Percentiles rank a stretch among this genome's conserved stretches.
phyloP scores from a whole-genome alignment of 2,797 vertebrate genomes.

The Merluccius polli region DNA sequence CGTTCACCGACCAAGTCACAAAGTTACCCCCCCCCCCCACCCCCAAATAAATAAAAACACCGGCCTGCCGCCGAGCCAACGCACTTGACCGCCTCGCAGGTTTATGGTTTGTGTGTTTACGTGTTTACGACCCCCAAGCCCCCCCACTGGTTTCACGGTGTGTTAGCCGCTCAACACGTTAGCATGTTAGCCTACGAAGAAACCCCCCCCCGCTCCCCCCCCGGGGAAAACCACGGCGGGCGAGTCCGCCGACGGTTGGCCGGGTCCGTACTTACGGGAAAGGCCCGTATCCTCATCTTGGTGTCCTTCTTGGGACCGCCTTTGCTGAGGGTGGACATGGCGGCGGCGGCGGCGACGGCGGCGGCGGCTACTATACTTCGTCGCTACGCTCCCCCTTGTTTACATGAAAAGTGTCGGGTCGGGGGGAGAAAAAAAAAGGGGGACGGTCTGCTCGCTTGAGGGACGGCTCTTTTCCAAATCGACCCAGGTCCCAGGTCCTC shows the following conservation, averaged over 20 bases:
- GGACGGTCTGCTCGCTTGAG: too few species aligned
- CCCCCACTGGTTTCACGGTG: too few species aligned
- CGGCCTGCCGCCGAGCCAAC: not conserved
- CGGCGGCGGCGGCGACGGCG: too few species aligned
- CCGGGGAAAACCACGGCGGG: conserved; percentile 66
- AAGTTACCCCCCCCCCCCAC: too few species aligned
- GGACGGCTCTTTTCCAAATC: too few species aligned
- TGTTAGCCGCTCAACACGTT: conserved; percentile 47
- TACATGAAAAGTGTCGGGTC: conserved; percentile 77
- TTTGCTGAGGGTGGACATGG: conserved; percentile 98
- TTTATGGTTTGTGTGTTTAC: too few species aligned
- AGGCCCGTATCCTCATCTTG: conserved; percentile 99
- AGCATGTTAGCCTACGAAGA: conserved; percentile 44
- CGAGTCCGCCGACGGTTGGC: conserved; percentile 44
- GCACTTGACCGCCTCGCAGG: not conserved
- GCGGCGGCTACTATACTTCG: too few species aligned
- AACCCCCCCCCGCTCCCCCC: too few species aligned
- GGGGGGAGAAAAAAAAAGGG: too few species aligned
- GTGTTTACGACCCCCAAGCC: too few species aligned
- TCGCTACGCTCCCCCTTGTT: conserved; percentile 69
- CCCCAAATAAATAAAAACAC: too few species aligned
- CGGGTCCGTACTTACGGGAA: conserved; percentile 85
- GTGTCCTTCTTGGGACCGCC: conserved; percentile 97
- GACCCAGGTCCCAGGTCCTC: conserved; percentile 69
- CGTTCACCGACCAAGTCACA: not conserved